phyloP scores from a whole-genome alignment of 2,113 vertebrate genomes.

The Poeciliopsis retropinna region DNA sequence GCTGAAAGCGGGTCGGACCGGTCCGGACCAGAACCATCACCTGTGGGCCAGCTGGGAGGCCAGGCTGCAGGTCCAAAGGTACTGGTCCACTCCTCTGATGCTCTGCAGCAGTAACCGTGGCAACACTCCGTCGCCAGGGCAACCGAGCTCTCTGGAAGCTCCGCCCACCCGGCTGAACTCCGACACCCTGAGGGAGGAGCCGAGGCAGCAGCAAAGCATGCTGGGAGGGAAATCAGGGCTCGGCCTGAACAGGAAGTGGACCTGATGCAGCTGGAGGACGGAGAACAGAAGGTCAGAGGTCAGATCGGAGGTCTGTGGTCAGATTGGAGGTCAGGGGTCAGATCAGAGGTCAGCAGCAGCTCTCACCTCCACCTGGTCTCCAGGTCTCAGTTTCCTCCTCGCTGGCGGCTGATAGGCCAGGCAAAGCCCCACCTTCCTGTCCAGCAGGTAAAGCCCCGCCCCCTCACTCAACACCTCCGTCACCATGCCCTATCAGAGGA shows the following conservation, averaged over 20 bases:
- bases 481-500: slow-evolving; percentile 81
- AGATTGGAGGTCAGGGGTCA: not conserved
- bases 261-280: slow-evolving; percentile 78
- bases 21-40: slow-evolving; percentile 37
- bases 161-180: slow-evolving; percentile 79
- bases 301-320: not conserved
- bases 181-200: slow-evolving; percentile 78
- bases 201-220: slow-evolving; percentile 85
- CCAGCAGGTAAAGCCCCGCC: slow-evolving; percentile 87
- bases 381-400: slow-evolving; percentile 78
- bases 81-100: slow-evolving; percentile 76
- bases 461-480: slow-evolving; percentile 81
- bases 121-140: slow-evolving; percentile 56
- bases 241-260: slow-evolving; percentile 84
- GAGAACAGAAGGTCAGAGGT: not conserved
- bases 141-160: slow-evolving; percentile 4
- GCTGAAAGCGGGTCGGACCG: too few species aligned
- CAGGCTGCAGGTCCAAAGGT: slow-evolving; percentile 83
- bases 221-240: slow-evolving; percentile 73
- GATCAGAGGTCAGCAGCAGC: not conserved
- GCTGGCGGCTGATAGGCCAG: slow-evolving; percentile 85
- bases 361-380: slow-evolving; percentile 83
- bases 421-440: slow-evolving; percentile 84
- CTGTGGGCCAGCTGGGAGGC: slow-evolving; percentile 56
- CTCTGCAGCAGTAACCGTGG: slow-evolving; percentile 81